Evolutionary conservation across 2,797 vertebrate genomes (phyloP).

Genomic region (Mionectes olivaceus): DNA sequence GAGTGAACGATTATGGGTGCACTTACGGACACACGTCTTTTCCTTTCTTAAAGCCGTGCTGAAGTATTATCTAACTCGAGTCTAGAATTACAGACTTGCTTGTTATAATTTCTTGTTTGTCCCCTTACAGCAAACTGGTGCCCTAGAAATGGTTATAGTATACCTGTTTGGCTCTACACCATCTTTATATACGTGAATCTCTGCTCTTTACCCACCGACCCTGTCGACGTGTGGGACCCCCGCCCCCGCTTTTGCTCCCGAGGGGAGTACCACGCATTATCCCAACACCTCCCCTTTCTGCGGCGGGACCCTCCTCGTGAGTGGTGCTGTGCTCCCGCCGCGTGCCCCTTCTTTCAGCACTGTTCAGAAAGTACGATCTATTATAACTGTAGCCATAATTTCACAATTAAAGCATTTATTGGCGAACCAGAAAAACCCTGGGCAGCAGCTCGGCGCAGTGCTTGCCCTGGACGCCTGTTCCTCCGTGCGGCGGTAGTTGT

Average conservation of each 20-base stretch:
- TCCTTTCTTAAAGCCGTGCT: neutral
- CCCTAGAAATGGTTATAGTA: neutral
- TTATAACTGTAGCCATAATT: neutral
- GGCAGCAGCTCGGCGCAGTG: neutral
- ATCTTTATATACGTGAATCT: neutral
- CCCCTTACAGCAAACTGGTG: neutral
- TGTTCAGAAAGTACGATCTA: neutral
- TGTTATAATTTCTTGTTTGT: neutral
- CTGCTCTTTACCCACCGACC: neutral
- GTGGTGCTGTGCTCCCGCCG: neutral
- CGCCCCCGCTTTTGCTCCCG: neutral
- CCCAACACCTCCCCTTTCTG: neutral
- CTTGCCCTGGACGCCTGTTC: neutral
- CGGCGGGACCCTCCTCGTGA: neutral
- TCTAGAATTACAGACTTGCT: neutral
- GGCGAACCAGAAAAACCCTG: neutral
- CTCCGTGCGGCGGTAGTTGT: neutral
- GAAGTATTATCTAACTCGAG: neutral
- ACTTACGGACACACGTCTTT: neutral
- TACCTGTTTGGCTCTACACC: neutral
- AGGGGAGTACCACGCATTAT: neutral
- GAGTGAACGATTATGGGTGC: neutral
- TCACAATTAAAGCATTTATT: neutral
- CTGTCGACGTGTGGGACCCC: neutral
- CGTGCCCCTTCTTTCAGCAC: neutral